phyloP scores from a whole-genome alignment of 2,888 invertebrate genomes.

The Cerastoderma edule region DNA sequence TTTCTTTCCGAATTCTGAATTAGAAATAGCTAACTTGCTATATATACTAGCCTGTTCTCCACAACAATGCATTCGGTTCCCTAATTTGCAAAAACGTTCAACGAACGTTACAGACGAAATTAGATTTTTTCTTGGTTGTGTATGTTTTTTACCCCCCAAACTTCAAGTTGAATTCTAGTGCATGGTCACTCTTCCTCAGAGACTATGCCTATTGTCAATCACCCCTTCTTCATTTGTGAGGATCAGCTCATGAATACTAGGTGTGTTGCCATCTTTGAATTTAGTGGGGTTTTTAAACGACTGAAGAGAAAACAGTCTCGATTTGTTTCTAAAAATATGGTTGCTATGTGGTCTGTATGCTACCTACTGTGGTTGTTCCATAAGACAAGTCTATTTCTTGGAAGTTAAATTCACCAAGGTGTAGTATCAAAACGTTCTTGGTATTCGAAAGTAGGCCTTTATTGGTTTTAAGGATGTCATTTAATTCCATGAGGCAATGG shows the following conservation, averaged over 20 bases:
- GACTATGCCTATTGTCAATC: background rate
- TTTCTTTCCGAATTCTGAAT: no score
- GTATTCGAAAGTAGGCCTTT: background rate
- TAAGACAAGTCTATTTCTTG: background rate
- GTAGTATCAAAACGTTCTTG: background rate
- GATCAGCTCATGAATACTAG: background rate
- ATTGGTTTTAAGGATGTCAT: background rate
- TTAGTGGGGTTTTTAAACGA: background rate
- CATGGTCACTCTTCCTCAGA: conserved; percentile 9
- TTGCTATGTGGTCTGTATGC: no score
- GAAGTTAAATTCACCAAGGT: background rate
- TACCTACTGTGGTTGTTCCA: background rate
- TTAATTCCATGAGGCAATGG: background rate
- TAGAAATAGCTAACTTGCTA: no score
- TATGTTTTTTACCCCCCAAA: no score
- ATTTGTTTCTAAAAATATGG: background rate
- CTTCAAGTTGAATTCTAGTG: background rate
- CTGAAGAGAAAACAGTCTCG: background rate
- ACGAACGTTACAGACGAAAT: no score
- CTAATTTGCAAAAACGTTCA: no score
- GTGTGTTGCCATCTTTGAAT: background rate
- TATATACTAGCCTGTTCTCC: no score
- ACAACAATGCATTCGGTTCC: no score
- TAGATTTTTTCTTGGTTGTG: no score
- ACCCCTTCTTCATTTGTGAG: background rate